Evolutionary conservation across 1,140 invertebrate genomes (phyloP), one percentile per base, ranked within the genome.

Genomic region (Pararge aegeria): DNA sequence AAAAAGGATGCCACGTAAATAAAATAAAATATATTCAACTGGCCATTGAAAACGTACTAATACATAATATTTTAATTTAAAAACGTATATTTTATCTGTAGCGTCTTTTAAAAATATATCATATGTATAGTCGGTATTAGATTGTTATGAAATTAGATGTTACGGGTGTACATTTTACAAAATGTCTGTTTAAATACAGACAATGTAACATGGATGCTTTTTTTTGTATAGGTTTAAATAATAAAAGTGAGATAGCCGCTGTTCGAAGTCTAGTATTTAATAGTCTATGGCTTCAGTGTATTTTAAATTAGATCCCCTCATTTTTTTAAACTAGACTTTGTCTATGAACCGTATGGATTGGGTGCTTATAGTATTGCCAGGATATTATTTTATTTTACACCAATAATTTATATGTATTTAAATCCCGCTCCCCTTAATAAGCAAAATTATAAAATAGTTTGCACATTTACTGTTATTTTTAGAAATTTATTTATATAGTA

Each of bases 91-190:
- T 34, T 6, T 34, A 55, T 59, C 52, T 24, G 40, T 54, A 53
- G 51, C 55, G 54, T 55, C 40, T 38, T 65, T 63, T 37, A 27
- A 20, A 46, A 56, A 55, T 55, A 34, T 34, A 34, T 34, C 10
- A 38, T 63, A 68, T 65, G 60, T 68, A 68, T 66, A 70, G 68
- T 75, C 74, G 74, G 61, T 61, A 69, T 69, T 80, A 82, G 74
- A 79, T 76, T 75, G 76, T 80, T 85, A 74, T 75, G 30, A 34
- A 48, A 73, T 70, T 85, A 81, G 75, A 64, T 62, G 56, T 80
- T 84, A 80, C 73, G 71, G 70, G 67, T 81, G 76, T 81, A 78
- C 75, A 73, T 76, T 74, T 66, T 72, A 68, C 59, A 70, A 67
- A 71, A 69, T 72, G 66, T 61, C 68, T 80, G 64, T 77, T 77